These are phyloP conservation scores for Phylloscopus trochiloides DNA, from an alignment of 2,113 vertebrate genomes.

Conservation along the genomic window DNA sequence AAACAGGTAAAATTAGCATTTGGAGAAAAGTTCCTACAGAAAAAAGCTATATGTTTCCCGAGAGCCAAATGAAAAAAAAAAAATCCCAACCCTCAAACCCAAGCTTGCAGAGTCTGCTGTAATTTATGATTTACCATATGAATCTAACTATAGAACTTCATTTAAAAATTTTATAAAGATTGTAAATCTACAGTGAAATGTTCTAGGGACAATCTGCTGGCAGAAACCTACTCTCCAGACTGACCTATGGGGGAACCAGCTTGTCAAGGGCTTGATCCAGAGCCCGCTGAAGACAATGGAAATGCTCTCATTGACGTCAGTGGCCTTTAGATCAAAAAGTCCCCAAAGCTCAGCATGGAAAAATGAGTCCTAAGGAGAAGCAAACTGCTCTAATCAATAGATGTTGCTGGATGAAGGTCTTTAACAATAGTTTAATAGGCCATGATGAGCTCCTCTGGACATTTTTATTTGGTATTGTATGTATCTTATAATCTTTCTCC, in stretches of 20 bases:
- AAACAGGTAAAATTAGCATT: constrained; percentile 58
- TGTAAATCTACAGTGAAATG: constrained; percentile 48
- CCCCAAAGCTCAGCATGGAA: constrained; percentile 37
- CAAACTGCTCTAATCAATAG: constrained; percentile 45
- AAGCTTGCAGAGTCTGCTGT: constrained; percentile 24
- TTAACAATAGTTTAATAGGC: constrained; percentile 39
- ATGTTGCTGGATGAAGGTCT: not conserved
- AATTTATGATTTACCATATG: constrained; percentile 61
- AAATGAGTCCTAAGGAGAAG: constrained; percentile 34
- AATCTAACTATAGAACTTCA: constrained; percentile 67
- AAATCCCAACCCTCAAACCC: not conserved
- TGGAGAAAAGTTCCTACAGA: constrained; percentile 13
- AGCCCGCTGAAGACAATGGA: constrained; percentile 47
- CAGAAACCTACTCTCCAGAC: constrained; percentile 11
- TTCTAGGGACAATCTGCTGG: constrained; percentile 60
- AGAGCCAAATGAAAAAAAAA: constrained; percentile 29
- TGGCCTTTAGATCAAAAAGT: constrained; percentile 60
- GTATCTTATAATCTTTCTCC: constrained; percentile 38
- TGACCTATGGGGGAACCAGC: constrained; percentile 51
- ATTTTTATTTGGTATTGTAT: constrained; percentile 15
- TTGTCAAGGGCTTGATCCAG: constrained; percentile 34
- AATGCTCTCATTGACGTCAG: constrained; percentile 46
- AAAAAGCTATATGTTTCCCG: not conserved
- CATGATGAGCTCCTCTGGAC: constrained; percentile 28
- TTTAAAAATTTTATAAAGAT: constrained; percentile 62